phyloP scores from a whole-genome alignment of 1,140 invertebrate species.

The Eurytemora carolleeae region DNA sequence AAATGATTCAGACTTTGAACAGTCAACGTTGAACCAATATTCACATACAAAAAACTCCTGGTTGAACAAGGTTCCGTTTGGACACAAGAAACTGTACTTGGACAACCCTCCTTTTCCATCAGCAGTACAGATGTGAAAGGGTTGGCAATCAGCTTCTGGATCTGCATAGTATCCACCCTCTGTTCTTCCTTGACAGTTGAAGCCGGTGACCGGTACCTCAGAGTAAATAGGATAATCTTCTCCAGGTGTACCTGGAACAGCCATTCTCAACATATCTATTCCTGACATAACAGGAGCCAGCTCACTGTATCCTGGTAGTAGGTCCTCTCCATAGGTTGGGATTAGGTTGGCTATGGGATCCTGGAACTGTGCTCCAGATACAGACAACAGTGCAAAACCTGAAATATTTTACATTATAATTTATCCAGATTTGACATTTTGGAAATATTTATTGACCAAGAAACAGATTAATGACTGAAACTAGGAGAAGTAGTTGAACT shows the following conservation, averaged over 20 bases:
- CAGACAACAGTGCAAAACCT: too few relatives aligned
- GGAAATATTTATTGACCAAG: too few relatives aligned
- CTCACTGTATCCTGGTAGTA: neutral
- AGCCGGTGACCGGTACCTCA: conserved; percentile 32
- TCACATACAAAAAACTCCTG: conserved; percentile 68
- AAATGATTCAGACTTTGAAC: conserved; percentile 31
- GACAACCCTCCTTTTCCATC: conserved; percentile 18
- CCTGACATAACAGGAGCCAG: neutral
- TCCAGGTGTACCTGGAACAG: conserved; percentile 16
- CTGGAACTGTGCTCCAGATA: too few relatives aligned
- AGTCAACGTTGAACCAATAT: conserved; percentile 83
- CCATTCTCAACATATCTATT: neutral
- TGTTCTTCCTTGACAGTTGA: neutral
- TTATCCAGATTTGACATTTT: too few relatives aligned
- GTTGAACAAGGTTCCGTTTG: conserved; percentile 70
- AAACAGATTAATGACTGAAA: too few relatives aligned
- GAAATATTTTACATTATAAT: too few relatives aligned
- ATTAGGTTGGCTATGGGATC: neutral
- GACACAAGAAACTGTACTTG: conserved; percentile 47
- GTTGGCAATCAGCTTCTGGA: conserved; percentile 18
- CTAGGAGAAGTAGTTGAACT: too few relatives aligned
- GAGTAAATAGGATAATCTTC: conserved; percentile 17
- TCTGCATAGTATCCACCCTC: conserved; percentile 9
- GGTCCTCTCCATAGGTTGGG: neutral
- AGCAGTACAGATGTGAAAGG: conserved; percentile 8